Conservation (phyloP, 2,797 vertebrate genomes). For the Sphenodon punctatus region DNA sequence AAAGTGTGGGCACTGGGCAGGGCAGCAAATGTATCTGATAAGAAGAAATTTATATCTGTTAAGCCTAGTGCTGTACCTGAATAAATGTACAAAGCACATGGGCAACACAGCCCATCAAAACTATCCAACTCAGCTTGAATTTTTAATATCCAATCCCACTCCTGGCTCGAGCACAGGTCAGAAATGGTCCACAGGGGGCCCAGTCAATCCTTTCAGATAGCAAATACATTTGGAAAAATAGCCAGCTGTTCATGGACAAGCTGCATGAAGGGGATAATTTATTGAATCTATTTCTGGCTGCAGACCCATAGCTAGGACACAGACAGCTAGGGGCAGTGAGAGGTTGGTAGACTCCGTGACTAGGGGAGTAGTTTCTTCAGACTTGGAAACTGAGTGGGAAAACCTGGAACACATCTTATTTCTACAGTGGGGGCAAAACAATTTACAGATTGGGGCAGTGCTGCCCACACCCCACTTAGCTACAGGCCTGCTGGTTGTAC, state of each 20-base stretch:
- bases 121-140: not conserved
- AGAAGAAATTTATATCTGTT: not conserved
- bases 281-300: not conserved
- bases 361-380: too few species aligned
- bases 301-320: too few species aligned
- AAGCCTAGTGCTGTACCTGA: not conserved
- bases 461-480: too few species aligned
- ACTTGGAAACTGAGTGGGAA: too few species aligned
- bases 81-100: not conserved
- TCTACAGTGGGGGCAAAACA: too few species aligned
- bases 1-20: too few species aligned
- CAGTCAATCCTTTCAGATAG: not conserved
- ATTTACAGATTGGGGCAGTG: too few species aligned
- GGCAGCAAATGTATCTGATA: not conserved
- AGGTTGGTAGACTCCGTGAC: too few species aligned
- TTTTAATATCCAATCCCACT: too few species aligned
- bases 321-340: too few species aligned
- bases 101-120: not conserved
- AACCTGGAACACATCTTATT: too few species aligned
- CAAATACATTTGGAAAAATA: not conserved
- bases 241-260: accelerated
- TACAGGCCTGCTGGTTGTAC: too few species aligned
- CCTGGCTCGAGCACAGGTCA: not conserved
- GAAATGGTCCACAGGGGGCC: not conserved
- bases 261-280: not conserved